These are phyloP conservation scores for Scartelaos histophorus DNA, from an alignment of 2,113 vertebrate species.

Conservation along the genomic window DNA sequence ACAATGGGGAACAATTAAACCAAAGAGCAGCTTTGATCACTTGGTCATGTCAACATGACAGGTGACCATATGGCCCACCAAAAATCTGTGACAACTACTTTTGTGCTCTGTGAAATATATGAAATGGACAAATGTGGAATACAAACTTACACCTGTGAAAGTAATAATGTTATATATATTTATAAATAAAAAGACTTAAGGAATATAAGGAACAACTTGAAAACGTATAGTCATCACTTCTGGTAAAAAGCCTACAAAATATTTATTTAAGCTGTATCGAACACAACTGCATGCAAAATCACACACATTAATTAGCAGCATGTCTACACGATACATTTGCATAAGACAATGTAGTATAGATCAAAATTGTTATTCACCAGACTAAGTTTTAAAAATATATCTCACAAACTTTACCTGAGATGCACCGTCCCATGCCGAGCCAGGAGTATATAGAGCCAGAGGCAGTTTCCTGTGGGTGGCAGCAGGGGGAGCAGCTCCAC, in stretches of 20 bases:
- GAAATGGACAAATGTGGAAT: neutral
- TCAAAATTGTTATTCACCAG: constrained; percentile 29
- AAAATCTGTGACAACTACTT: constrained; percentile 76
- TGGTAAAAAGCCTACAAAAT: neutral
- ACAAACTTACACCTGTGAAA: neutral
- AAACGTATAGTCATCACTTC: neutral
- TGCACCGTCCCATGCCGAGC: constrained; percentile 17
- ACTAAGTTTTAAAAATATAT: constrained; percentile 38
- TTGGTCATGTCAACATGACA: constrained; percentile 89
- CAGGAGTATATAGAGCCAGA: constrained; percentile 31
- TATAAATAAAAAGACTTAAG: neutral
- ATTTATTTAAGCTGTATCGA: constrained; percentile 13
- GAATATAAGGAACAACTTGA: neutral
- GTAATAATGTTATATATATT: too few species aligned
- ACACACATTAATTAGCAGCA: constrained; percentile 54
- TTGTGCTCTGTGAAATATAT: neutral
- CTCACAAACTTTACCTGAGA: constrained; percentile 1
- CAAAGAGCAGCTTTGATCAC: constrained; percentile 92
- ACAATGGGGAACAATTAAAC: constrained; percentile 92
- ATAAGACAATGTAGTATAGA: constrained; percentile 24
- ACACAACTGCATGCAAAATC: constrained; percentile 60
- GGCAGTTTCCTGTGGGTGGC: constrained; percentile 80
- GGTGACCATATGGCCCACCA: constrained; percentile 90
- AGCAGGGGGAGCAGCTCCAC: constrained; percentile 95
- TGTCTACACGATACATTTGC: constrained; percentile 49